Evolutionary conservation across 2,113 vertebrate species (phyloP).

Genomic region (Machaerirhynchus nigripectus): DNA sequence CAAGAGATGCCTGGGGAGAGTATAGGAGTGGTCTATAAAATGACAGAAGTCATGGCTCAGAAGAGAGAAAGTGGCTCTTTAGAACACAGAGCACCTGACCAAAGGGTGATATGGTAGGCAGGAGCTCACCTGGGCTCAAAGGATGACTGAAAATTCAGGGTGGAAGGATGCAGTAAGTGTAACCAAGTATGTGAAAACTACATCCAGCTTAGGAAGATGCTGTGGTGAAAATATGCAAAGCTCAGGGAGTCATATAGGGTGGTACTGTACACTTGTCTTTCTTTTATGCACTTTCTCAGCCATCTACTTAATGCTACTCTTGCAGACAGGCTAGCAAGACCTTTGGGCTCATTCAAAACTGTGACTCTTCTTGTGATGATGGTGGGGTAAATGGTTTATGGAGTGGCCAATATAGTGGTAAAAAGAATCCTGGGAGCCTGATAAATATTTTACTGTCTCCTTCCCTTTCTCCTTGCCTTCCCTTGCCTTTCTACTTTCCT

Average conservation of each 20-base stretch:
- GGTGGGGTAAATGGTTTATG: not conserved
- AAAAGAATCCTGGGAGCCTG: not conserved
- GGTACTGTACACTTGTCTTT: not conserved
- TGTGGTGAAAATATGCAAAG: not conserved
- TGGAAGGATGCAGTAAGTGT: not conserved
- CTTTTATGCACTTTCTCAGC: not conserved
- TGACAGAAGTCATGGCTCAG: not conserved
- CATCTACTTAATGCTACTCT: rapidly evolving
- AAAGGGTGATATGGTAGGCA: not conserved
- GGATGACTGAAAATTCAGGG: not conserved
- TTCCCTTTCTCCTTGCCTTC: not conserved
- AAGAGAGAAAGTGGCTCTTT: not conserved
- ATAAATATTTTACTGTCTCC: not conserved
- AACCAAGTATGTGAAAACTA: not conserved
- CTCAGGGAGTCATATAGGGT: rapidly evolving
- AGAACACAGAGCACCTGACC: not conserved
- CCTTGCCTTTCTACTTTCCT: not conserved
- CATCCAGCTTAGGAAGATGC: not conserved
- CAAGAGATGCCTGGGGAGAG: not conserved
- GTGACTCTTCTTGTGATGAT: not conserved
- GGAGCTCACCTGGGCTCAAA: not conserved
- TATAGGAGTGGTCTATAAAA: not conserved
- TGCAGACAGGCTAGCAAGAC: not conserved
- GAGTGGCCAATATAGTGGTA: not conserved
- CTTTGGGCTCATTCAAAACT: not conserved